phyloP scores from a whole-genome alignment of 1,140 invertebrate species.

The Leptinotarsa texana region DNA sequence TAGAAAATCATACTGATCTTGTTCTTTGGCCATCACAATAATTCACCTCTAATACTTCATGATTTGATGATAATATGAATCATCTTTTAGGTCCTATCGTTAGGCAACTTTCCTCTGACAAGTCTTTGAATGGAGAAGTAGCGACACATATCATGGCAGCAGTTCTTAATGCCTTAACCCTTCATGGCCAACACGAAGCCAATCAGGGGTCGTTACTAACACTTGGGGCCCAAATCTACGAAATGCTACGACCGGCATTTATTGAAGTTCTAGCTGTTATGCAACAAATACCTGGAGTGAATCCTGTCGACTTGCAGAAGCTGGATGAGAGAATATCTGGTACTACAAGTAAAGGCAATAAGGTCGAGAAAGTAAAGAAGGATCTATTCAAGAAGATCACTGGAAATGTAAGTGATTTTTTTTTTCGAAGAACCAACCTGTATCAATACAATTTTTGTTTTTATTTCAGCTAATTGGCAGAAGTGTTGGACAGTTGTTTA shows the following conservation, averaged over 20 bases:
- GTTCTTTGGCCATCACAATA: no score
- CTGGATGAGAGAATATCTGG: conserved; percentile 83
- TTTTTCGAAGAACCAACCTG: neutral
- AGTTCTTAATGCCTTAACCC: conserved; percentile 73
- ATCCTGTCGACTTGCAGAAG: conserved; percentile 74
- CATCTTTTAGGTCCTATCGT: conserved; percentile 48
- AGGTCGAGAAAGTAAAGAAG: conserved; percentile 86
- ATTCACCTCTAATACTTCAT: no score
- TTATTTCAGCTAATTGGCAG: conserved; percentile 72
- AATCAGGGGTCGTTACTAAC: conserved; percentile 74
- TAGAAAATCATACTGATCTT: no score
- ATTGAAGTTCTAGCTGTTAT: conserved; percentile 70
- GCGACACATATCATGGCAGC: conserved; percentile 72
- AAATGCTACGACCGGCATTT: conserved; percentile 75
- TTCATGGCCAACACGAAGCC: conserved; percentile 84
- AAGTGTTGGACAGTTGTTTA: conserved; percentile 82
- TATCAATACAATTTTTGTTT: conserved; percentile 21
- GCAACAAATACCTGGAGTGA: conserved; percentile 77
- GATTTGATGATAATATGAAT: no score
- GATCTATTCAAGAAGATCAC: conserved; percentile 90
- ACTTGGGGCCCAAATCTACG: conserved; percentile 78
- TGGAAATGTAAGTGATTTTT: conserved; percentile 63
- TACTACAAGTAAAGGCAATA: conserved; percentile 70
- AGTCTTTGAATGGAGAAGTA: conserved; percentile 66
- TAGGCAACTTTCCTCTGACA: conserved; percentile 59